These are phyloP conservation scores for Gibbula magus DNA, from an alignment of 2,888 invertebrate genomes.

Conservation along the genomic window DNA sequence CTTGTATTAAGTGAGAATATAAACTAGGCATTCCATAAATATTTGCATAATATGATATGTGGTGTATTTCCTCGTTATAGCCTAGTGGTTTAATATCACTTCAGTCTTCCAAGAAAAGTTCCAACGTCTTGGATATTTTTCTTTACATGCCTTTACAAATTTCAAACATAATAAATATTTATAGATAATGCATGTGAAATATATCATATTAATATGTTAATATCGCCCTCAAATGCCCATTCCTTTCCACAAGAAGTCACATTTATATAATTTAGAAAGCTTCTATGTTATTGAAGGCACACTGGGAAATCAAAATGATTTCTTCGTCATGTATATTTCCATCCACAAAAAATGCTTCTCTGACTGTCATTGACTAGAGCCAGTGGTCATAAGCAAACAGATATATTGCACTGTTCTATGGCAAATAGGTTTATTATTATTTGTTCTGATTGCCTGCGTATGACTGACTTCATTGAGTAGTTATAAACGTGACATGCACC, in stretches of 20 bases:
- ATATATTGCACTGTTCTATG: background rate
- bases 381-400: background rate
- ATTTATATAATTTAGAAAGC: background rate
- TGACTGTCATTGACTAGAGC: background rate
- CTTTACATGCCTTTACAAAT: conserved; percentile 2
- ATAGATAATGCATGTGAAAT: background rate
- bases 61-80: background rate
- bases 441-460: background rate
- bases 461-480: background rate
- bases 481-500: background rate
- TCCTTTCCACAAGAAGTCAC: background rate
- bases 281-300: background rate
- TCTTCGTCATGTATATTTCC: background rate
- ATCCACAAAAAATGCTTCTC: background rate
- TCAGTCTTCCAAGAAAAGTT: background rate
- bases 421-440: background rate
- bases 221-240: background rate
- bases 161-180: conserved; percentile 7
- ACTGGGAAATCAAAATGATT: background rate
- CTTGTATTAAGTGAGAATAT: background rate
- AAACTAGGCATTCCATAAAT: conserved; percentile 6
- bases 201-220: background rate
- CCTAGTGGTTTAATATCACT: background rate
- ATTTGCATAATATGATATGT: conserved; percentile 23
- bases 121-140: background rate